Conservation (phyloP, 2,888 invertebrate genomes). For the Listrodromus nycthemerus region DNA sequence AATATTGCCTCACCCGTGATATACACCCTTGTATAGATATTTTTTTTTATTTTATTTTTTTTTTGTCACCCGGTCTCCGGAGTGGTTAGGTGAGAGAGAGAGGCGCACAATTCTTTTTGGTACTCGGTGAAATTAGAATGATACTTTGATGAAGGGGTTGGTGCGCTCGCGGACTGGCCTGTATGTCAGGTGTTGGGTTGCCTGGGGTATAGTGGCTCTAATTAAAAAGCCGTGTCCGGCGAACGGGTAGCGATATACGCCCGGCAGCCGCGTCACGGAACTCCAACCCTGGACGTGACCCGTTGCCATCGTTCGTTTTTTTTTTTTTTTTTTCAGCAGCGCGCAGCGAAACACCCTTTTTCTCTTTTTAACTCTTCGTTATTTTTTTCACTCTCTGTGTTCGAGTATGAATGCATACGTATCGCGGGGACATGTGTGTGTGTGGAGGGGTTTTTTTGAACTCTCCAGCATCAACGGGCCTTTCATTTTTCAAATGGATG, state of each 20-base stretch:
- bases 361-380: slow-evolving; percentile 68
- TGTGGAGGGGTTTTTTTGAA: slow-evolving; percentile 42
- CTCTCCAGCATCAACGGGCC: slow-evolving; percentile 61
- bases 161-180: slow-evolving; percentile 70
- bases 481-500: slow-evolving; percentile 82
- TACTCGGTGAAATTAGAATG: slow-evolving; percentile 83
- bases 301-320: slow-evolving; percentile 60
- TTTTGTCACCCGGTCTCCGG: slow-evolving; percentile 23
- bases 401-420: slow-evolving; percentile 12
- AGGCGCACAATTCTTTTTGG: slow-evolving; percentile 76
- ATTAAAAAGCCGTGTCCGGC: slow-evolving; percentile 84
- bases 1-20: slow-evolving; percentile 35
- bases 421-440: slow-evolving; percentile 49
- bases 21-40: slow-evolving; percentile 56
- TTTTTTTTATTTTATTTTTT: slow-evolving; percentile 38
- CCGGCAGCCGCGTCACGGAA: slow-evolving; percentile 66
- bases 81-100: slow-evolving; percentile 13
- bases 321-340: slow-evolving; percentile 67
- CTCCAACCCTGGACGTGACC: slow-evolving; percentile 67
- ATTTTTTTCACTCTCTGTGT: slow-evolving; percentile 64
- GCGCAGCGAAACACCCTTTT: slow-evolving; percentile 63
- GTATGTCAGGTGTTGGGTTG: slow-evolving; percentile 83
- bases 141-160: slow-evolving; percentile 83
- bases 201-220: slow-evolving; percentile 79
- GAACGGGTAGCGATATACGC: slow-evolving; percentile 55